These are phyloP conservation scores for Aleadryas rufinucha DNA, from an alignment of 2,113 vertebrate genomes.

Conservation along the genomic window DNA sequence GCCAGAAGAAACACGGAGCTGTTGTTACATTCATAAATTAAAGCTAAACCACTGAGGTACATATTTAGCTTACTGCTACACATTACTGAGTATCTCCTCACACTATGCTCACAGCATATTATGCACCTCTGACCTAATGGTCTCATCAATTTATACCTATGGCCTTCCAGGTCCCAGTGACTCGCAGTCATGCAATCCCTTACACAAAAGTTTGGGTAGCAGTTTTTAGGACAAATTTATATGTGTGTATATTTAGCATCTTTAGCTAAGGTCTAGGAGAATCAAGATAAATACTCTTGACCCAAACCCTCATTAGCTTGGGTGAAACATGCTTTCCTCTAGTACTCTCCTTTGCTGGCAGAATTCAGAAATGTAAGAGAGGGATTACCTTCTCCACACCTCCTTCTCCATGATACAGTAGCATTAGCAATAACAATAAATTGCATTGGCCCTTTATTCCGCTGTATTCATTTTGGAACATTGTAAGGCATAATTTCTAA, in stretches of 20 bases:
- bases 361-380: neutral
- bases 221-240: neutral
- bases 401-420: neutral
- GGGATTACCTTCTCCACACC: neutral
- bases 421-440: neutral
- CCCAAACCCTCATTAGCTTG: neutral
- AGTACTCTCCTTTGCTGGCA: neutral
- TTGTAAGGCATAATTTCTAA: neutral
- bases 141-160: neutral
- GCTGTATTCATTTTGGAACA: neutral
- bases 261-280: neutral
- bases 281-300: neutral
- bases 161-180: neutral
- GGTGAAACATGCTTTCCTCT: neutral
- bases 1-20: neutral
- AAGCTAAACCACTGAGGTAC: neutral
- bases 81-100: neutral
- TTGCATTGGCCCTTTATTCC: neutral
- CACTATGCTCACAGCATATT: neutral
- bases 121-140: neutral
- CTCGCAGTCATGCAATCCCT: neutral
- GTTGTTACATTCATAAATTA: neutral
- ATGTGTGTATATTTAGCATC: neutral
- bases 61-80: neutral
- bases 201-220: neutral